Base-by-base conservation (phyloP, 2,888 invertebrate species). In the Caenorhabditis sp. region DNA sequence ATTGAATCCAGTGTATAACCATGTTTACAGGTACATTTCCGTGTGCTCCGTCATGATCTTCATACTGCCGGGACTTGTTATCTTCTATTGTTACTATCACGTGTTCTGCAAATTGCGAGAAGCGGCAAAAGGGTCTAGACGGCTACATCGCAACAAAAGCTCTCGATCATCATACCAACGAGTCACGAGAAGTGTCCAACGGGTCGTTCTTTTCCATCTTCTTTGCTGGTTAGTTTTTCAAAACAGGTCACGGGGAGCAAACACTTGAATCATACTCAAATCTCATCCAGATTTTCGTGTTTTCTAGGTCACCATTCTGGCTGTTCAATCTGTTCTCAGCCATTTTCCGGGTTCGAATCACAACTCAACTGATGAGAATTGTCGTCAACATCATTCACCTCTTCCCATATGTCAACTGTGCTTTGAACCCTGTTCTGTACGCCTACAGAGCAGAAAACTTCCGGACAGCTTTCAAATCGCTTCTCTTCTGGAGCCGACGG, bases 201-300 rank as follows among this genome's bases (percentile, higher is more conserved):
- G 90, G 82, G 91, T 91, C n/a, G 90, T 91, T 24, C 78, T 91
- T 6, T 91, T 91, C 81, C 91, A 91, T 72, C 83, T 91, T 11
- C 85, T 90, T 24, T 90, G 90, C 77, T 90, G 90, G 90, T 89
- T 51, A 81, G 85, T 71, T 4, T n/a, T n/a, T 18, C 47, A 47
- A 47, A 18, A n/a, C 5, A 47, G n/a, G n/a, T n/a, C n/a, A n/a
- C n/a, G n/a, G n/a, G n/a, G n/a, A n/a, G n/a, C n/a, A n/a, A n/a
- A n/a, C n/a, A n/a, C n/a, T n/a, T n/a, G n/a, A n/a, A n/a, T n/a
- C n/a, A n/a, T n/a, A n/a, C n/a, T n/a, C n/a, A n/a, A n/a, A n/a
- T n/a, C n/a, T n/a, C n/a, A n/a, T n/a, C n/a, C n/a, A n/a, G n/a
- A n/a, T n/a, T n/a, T n/a, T n/a, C n/a, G n/a, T n/a, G n/a, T 8